Evolutionary conservation across 1,140 invertebrate genomes (phyloP), one percentile per base, ranked within the genome.

Genomic region (Zaprionus nigranus): DNA sequence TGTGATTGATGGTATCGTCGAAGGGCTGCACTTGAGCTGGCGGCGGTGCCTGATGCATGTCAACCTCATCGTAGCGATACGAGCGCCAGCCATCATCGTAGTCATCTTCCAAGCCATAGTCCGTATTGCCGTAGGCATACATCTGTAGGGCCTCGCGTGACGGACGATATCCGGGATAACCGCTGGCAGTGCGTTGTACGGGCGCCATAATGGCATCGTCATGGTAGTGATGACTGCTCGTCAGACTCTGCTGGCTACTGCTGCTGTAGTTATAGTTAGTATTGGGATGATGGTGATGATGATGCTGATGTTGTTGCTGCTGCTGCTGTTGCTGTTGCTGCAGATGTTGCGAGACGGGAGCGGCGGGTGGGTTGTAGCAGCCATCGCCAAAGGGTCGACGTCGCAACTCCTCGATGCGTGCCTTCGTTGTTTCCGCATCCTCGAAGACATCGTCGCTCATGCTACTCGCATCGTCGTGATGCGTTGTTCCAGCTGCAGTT

Each of bases 371-470:
- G 65, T 91, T 90, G 71, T 90, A 90, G 22, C 82, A 90, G 53
- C 87, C 86, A 61, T 90, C 86, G 54, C 87, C 87, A 17, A 90
- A 90, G 51, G 87, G 86, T 7, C 85, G 86, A 5, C 90, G 83
- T 5, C 87, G 78, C 53, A 88, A 36, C 57, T 92, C 91, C 46
- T 92, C 91, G 54, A 92, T 82, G 71, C 91, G 90, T 20, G 84
- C 78, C 57, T 91, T 86, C 3, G 85, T 91, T 20, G 87, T 92
- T 78, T 92, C 91, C 28, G 82, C 82, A 74, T 94, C 94, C 86
- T 96, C 96, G 80, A 97, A 97, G 13, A 97, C 96, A 88, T 97
- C 96, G 88, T 97, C 96, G 82, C 95, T 96, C 94, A 96, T 96
- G 78, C 95, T 96, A 91, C 96, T 96, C 26, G 91, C 84, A 70